Base-by-base conservation (phyloP, 1,140 invertebrate genomes). In the Sarcophaga bullata region DNA sequence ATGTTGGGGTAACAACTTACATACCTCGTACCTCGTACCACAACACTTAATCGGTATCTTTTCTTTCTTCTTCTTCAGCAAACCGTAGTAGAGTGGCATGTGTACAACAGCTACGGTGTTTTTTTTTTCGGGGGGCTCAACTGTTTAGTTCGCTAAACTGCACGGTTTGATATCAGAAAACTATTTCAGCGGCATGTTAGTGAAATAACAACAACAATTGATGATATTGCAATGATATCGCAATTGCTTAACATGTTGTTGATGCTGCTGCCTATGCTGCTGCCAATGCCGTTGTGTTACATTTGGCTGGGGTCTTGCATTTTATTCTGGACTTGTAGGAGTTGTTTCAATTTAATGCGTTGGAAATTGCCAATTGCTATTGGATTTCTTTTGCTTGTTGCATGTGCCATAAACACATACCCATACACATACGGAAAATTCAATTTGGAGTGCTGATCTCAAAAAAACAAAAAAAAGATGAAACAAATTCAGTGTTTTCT, bases 161-260 rank as follows among this genome's bases (percentile, higher is more conserved):
- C 75, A 52, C 49, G 47, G 75, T 50, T 78, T 78, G 75, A 78
- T 78, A 78, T 78, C 75, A 48, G 48, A 50, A 78, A 78, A 37
- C 25, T 37, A 52, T 78, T 78, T 78, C 75, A 78, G 75, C 75
- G 75, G 75, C 75, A 78, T 78, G 75, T 78, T 78, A 78, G 75
- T 78, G 75, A 78, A 78, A 50, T 78, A 78, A 78, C 75, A 78
- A 78, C 50, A 37, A 78, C 75, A 78, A 78, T 50, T 78, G 75
- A 78, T 78, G 75, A 50, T 78, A 19, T 78, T 50, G 48, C 75
- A 78, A 52, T 78, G 75, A 78, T 78, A 52, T 48, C 75, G 25
- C 25, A 50, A 78, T 78, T 78, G 17, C 75, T 52, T 52, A 73
- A 46, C 19, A 13, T 47, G 37, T 47, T 46, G 73, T 46, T 73